Percentiles rank a stretch among this genome's conserved stretches.
These are phyloP conservation scores for Arnoldichthys spilopterus DNA, from an alignment of 2,797 vertebrate genomes.

Conservation along the genomic window DNA sequence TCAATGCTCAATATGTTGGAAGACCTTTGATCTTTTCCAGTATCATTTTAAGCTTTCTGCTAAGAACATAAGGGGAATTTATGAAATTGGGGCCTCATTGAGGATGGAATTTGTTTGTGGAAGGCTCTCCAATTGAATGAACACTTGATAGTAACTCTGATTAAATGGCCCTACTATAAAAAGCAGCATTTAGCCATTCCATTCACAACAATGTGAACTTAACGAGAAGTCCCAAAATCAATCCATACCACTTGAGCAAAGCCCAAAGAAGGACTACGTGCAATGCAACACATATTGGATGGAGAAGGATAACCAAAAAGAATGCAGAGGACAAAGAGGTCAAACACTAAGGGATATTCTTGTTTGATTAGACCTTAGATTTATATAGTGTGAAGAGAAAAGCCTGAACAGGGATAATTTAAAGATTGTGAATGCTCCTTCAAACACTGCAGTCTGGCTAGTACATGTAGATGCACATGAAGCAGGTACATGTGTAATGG, in stretches of 20 bases:
- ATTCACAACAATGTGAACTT: too few species aligned
- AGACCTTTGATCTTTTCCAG: too few species aligned
- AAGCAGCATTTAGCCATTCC: background rate
- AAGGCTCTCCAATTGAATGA: background rate
- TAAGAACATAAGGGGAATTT: conserved; percentile 6
- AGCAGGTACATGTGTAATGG: background rate
- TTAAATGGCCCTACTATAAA: conserved; percentile 7
- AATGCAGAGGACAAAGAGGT: conserved; percentile 1
- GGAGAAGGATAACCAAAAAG: background rate
- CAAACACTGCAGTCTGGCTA: background rate
- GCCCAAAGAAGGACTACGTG: conserved; percentile 5
- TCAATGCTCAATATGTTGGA: too few species aligned
- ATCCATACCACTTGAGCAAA: background rate
- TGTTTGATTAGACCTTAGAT: background rate
- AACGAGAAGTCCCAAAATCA: background rate
- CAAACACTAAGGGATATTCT: background rate
- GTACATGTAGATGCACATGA: background rate
- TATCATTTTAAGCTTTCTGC: too few species aligned
- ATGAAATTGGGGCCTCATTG: background rate
- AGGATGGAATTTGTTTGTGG: background rate
- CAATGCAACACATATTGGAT: background rate
- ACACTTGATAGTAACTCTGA: background rate
- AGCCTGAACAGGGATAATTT: background rate
- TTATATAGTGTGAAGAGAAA: background rate
- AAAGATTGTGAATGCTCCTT: background rate